Conservation (phyloP, 1,140 invertebrate species). For the Macrostomum lignano region DNA sequence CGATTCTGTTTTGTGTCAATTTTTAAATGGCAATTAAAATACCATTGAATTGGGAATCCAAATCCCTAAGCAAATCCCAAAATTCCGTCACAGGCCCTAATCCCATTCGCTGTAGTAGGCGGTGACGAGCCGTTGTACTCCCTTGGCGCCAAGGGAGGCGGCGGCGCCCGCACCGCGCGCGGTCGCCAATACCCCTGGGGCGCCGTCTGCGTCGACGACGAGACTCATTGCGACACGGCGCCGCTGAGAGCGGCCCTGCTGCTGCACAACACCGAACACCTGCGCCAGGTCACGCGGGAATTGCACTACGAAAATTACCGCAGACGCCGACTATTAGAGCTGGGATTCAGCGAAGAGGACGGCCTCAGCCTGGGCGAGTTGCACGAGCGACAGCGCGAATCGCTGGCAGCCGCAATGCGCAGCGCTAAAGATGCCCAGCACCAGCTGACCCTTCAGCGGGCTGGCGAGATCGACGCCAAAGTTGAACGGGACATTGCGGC, state of each 20-base stretch:
- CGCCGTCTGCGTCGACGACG: slow-evolving; percentile 94
- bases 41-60: too few species aligned
- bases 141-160: slow-evolving; percentile 48
- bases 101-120: slow-evolving; percentile 91
- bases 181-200: slow-evolving; percentile 96
- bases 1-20: too few species aligned
- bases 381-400: slow-evolving; percentile 63
- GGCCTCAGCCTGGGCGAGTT: slow-evolving; percentile 62
- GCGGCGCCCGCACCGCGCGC: too few species aligned
- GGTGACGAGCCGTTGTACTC: slow-evolving; percentile 89
- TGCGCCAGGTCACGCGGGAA: slow-evolving; percentile 79
- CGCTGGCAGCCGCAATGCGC: too few species aligned
- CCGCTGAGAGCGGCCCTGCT: slow-evolving; percentile 91
- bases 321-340: slow-evolving; percentile 54
- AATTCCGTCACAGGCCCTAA: slow-evolving; percentile 35
- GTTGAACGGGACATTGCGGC: too few species aligned
- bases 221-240: slow-evolving; percentile 92
- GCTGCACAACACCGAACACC: slow-evolving; percentile 92
- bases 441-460: too few species aligned
- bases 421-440: too few species aligned
- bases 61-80: not conserved
- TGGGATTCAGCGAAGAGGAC: slow-evolving; percentile 83
- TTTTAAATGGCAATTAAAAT: too few species aligned
- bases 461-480: too few species aligned
- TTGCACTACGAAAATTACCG: slow-evolving; percentile 84